phyloP scores from a whole-genome alignment of 2,888 invertebrate genomes.

The Nemurella pictetii region DNA sequence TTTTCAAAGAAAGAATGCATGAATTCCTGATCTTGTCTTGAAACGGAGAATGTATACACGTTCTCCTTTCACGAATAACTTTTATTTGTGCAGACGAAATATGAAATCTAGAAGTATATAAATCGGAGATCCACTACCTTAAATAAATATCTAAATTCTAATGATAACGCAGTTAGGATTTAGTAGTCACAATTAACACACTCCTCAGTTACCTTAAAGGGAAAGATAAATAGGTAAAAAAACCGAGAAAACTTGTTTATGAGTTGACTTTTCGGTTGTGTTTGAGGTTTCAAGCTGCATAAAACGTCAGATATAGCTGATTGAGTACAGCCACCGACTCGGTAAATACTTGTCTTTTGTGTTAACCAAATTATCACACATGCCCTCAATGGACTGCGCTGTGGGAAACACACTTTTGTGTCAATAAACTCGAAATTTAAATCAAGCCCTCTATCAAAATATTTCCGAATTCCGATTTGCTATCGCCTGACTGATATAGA shows the following conservation, averaged over 20 bases:
- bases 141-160: not conserved
- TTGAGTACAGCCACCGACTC: not conserved
- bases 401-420: not conserved
- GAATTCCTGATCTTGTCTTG: not conserved
- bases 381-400: not conserved
- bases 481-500: too few species aligned
- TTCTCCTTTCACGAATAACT: too few species aligned
- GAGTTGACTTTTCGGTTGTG: slow-evolving; percentile 1
- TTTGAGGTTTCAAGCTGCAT: not conserved
- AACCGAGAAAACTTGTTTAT: not conserved
- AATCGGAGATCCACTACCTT: not conserved
- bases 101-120: not conserved
- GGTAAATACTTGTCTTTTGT: slow-evolving; percentile 1
- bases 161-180: not conserved
- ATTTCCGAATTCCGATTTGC: too few species aligned
- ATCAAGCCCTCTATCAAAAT: not conserved
- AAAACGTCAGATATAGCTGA: not conserved
- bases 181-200: slow-evolving; percentile 4
- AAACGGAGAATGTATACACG: not conserved
- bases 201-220: not conserved
- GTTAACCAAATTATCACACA: slow-evolving; percentile 11
- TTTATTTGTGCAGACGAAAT: not conserved
- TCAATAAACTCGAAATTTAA: not conserved
- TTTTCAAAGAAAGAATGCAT: not conserved
- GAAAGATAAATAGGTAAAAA: not conserved